Evolutionary conservation across 2,797 vertebrate genomes (phyloP).

Genomic region (Sebastes paucispinis): DNA sequence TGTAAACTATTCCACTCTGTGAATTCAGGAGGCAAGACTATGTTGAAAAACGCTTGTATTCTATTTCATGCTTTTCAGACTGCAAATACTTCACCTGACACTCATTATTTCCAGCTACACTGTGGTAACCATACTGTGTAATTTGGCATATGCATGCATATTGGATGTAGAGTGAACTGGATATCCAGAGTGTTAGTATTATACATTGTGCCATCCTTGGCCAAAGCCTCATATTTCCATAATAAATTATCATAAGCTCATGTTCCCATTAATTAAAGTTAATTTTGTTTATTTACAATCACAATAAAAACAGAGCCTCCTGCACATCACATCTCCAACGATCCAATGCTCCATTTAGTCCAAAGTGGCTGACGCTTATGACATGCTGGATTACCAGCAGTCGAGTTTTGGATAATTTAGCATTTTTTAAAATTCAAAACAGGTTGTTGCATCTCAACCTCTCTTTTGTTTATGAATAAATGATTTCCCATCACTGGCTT

Average conservation of each 20-base stretch:
- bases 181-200: not conserved
- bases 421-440: slow-evolving; percentile 59
- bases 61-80: slow-evolving; percentile 44
- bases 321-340: slow-evolving; percentile 2
- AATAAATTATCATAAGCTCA: slow-evolving; percentile 11
- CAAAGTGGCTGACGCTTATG: slow-evolving; percentile 49
- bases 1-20: not conserved
- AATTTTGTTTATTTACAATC: slow-evolving; percentile 33
- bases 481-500: slow-evolving; percentile 63
- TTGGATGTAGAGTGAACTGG: slow-evolving; percentile 1
- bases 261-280: slow-evolving; percentile 14
- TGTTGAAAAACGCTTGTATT: not conserved
- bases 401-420: slow-evolving; percentile 50
- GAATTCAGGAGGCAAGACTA: not conserved
- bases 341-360: slow-evolving; percentile 39
- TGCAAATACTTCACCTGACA: slow-evolving; percentile 22
- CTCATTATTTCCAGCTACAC: not conserved
- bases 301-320: not conserved
- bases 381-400: slow-evolving; percentile 47
- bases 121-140: not conserved
- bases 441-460: slow-evolving; percentile 59
- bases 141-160: slow-evolving; percentile 23
- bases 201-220: not conserved
- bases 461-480: slow-evolving; percentile 69
- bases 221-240: not conserved